Evolutionary conservation across 2,888 invertebrate species (phyloP), one percentile per base, ranked within the genome.

Genomic region (Agriopis aurantiaria): DNA sequence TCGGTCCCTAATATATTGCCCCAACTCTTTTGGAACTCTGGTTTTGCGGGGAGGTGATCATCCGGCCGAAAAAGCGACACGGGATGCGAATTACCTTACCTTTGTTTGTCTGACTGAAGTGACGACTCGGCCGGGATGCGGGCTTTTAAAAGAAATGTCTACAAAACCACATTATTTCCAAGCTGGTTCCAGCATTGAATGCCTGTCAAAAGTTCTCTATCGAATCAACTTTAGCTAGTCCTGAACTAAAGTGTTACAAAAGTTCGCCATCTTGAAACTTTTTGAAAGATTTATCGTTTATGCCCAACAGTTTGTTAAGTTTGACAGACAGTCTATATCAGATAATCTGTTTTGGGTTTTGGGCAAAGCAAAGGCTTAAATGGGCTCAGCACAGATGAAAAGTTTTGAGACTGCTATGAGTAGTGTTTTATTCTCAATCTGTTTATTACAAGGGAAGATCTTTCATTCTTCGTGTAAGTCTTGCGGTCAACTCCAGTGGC

Each of bases 211-310:
- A 66, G 33, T 53, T 55, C 33, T 55, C 48, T 12, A 51, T 68
- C 14, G 33, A 52, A 40, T 40, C 2, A 46, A 62, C 52, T 68
- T 62, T 12, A 46, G 11, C 6, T 14, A 67, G 51, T 61, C 49
- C 40, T 43, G 10, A 8, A 33, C 33, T 3, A 61, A 55, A 60
- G 17, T 43, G 58, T 63, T 58, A 63, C 17, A 63, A 68, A 63
- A 63, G 57, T 58, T 61, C 0, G 33, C 4, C 33, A 23, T 45
- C 68, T 63, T 14, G 58, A 63, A 48, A 8, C 11, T 17, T 51
- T 61, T 68, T 48, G 41, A 12, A 52, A 63, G 58, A 68, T 59
- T 63, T 58, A 63, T 63, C 46, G 53, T 55, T 61, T 51, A 7
- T 11, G 5, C 52, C 49, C 23, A 61, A 66, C 23, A 48, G 41